A percentile compares a stretch with the other conserved stretches of the same genome.
Evolutionary conservation across 2,797 vertebrate genomes (phyloP).

Genomic region (Microctenopoma steveboyesi): DNA sequence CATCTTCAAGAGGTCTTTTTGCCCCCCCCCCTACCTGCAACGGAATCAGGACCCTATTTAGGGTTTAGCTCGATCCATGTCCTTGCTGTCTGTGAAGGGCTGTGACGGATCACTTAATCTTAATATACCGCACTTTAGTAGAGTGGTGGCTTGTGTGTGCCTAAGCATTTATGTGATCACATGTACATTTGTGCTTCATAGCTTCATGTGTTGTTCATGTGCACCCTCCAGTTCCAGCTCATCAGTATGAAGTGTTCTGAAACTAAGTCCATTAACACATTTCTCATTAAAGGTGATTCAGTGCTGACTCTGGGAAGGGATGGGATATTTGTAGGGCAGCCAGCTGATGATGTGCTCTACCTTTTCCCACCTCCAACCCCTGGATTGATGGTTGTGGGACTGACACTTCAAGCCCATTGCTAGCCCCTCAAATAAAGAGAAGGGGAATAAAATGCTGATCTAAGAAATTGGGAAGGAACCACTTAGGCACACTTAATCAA

Average conservation of each 20-base stretch:
- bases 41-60: too few species aligned
- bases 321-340: slow-evolving; percentile 36
- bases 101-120: slow-evolving; percentile 45
- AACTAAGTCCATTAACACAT: slow-evolving; percentile 67
- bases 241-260: slow-evolving; percentile 52
- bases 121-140: slow-evolving; percentile 12
- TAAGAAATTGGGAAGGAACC: slow-evolving; percentile 46
- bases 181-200: slow-evolving; percentile 23
- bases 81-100: slow-evolving; percentile 29
- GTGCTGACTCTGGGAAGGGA: slow-evolving; percentile 66
- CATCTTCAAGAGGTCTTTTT: too few species aligned
- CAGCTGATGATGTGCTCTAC: slow-evolving; percentile 32
- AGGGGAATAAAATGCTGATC: slow-evolving; percentile 64
- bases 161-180: neutral
- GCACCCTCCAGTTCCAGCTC: slow-evolving; percentile 14
- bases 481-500: slow-evolving; percentile 50
- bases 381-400: slow-evolving; percentile 60
- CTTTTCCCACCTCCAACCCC: slow-evolving; percentile 34
- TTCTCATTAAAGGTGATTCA: slow-evolving; percentile 51
- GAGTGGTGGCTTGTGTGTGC: slow-evolving; percentile 23
- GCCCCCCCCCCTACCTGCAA: too few species aligned
- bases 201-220: slow-evolving; percentile 6
- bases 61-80: too few species aligned
- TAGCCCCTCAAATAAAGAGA: slow-evolving; percentile 50
- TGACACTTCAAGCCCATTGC: slow-evolving; percentile 49